Evolutionary conservation across 1,140 invertebrate genomes (phyloP), one percentile per base, ranked within the genome.

Genomic region (Macrobrachium rosenbergii): DNA sequence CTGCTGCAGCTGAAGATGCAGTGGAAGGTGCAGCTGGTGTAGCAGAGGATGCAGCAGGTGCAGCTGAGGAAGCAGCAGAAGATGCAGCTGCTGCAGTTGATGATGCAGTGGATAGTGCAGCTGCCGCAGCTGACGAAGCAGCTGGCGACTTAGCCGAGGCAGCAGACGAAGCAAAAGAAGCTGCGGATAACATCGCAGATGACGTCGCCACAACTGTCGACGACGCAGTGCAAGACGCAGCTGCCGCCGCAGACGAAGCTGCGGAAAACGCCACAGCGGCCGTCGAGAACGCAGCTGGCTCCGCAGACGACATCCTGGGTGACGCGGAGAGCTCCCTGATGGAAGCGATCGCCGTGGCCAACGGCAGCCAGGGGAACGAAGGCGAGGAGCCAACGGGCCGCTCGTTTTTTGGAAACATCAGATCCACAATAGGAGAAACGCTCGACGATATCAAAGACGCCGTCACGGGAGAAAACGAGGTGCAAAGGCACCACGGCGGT

Each of bases 71-170:
- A 21, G 79, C 60, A n/a, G 37, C 58, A 59, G 82, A 17, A 17
- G 82, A 84, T 43, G 82, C n/a, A 17, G 82, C 82, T 16, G 23
- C 63, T 12, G 67, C 3, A 12, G 67, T 28, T 0, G 82, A 73
- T 2, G 82, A 37, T 12, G 82, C 52, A 45, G 69, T 21, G n/a
- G 67, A 72, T 52, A 69, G 45, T 58, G 82, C 23, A 16, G 52
- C 43, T 19, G 67, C 14, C 28, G 59, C 28, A 16, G 43, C 69
- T 60, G 82, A 37, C 2, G 80, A 43, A 2, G 62, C 45, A 82
- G 19, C 11, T 23, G 62, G 17, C 0, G 80, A 10, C 14, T 12
- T 11, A 21, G 80, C 16, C 5, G 80, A 19, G 37, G 62, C 52
- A 43, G 80, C 14, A 12, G 80, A 67, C 5, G 80, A 43, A 21